Conservation (phyloP, 2,113 vertebrate genomes). For the Odobenus rosmarus region DNA sequence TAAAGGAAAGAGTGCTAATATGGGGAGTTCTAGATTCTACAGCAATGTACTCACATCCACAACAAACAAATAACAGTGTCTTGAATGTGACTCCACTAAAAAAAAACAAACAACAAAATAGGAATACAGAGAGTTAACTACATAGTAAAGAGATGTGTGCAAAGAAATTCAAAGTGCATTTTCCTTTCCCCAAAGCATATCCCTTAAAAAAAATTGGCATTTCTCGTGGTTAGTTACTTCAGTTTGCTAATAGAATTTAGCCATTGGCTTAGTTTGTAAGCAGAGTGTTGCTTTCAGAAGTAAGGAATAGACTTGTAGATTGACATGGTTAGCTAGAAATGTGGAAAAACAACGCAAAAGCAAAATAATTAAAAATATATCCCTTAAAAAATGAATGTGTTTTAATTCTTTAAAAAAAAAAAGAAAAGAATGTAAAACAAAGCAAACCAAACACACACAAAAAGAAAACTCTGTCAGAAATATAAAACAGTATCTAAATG, state of each 20-base stretch:
- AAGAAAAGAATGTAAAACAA: conserved; percentile 75
- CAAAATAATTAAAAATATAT: conserved; percentile 83
- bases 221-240: conserved; percentile 79
- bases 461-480: conserved; percentile 78
- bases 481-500: conserved; percentile 83
- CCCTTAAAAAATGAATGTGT: conserved; percentile 80
- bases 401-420: conserved; percentile 74
- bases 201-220: conserved; percentile 80
- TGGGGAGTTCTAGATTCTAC: conserved; percentile 93
- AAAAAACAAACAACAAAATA: conserved; percentile 96
- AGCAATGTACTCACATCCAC: conserved; percentile 98
- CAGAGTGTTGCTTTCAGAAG: conserved; percentile 84
- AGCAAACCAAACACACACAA: conserved; percentile 69
- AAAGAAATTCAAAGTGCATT: conserved; percentile 88
- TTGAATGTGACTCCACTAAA: conserved; percentile 98
- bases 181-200: conserved; percentile 86
- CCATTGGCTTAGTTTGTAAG: conserved; percentile 83
- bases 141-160: conserved; percentile 91
- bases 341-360: conserved; percentile 82
- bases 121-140: conserved; percentile 96
- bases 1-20: conserved; percentile 96
- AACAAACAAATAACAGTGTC: conserved; percentile 98
- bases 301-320: conserved; percentile 84
- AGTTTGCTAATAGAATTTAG: conserved; percentile 83
- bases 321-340: conserved; percentile 84